These are phyloP conservation scores for Drosophila niveifrons DNA, from an alignment of 2,888 invertebrate species.

Conservation along the genomic window DNA sequence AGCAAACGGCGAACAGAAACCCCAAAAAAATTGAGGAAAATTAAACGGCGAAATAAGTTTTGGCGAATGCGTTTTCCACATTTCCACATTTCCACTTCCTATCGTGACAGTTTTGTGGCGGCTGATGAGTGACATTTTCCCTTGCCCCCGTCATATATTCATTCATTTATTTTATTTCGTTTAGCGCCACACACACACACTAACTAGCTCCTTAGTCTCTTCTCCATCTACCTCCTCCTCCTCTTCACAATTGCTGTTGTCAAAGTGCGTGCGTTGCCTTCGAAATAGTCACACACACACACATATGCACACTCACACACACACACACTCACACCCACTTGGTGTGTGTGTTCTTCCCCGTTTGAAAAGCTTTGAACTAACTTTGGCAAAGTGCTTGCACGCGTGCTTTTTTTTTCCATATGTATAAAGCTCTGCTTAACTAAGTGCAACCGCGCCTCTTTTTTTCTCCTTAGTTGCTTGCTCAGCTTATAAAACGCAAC, in stretches of 20 bases:
- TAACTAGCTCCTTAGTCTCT: constrained; percentile 47
- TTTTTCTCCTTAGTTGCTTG: background rate
- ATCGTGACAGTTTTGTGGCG: background rate
- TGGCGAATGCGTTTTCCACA: constrained; percentile 60
- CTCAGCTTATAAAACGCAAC: background rate
- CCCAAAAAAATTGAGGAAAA: constrained; percentile 40
- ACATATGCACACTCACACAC: constrained; percentile 10
- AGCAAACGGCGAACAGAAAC: constrained; percentile 29
- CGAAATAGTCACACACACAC: constrained; percentile 38
- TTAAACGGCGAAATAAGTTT: constrained; percentile 28
- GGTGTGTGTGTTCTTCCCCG: constrained; percentile 1
- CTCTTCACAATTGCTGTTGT: constrained; percentile 9
- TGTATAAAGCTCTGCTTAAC: constrained; percentile 42
- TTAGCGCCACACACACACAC: constrained; percentile 55
- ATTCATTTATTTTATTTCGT: constrained; percentile 77
- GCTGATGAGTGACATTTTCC: constrained; percentile 64
- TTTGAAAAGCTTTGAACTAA: constrained; percentile 27
- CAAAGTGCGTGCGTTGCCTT: constrained; percentile 70
- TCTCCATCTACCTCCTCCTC: background rate
- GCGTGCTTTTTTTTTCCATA: constrained; percentile 29
- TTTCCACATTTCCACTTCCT: background rate
- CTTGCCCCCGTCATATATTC: constrained; percentile 58
- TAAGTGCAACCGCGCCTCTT: constrained; percentile 14
- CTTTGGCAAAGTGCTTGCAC: constrained; percentile 16
- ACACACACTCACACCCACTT: constrained; percentile 5